Conservation (phyloP, 1,140 invertebrate species). For the Musca vetustissima region DNA sequence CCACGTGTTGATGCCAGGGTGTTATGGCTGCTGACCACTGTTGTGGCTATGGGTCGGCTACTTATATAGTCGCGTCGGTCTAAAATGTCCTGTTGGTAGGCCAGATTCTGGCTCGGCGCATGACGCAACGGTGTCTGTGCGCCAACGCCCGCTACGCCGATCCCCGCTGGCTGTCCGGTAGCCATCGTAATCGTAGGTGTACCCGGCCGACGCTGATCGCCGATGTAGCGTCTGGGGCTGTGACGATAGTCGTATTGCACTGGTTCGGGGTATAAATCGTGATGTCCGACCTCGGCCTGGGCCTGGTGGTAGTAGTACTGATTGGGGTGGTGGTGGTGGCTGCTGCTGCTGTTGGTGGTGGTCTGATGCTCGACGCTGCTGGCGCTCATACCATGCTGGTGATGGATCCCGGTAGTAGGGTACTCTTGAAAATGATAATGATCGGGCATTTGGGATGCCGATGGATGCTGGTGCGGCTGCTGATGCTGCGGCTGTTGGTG, state of each 20-base stretch:
- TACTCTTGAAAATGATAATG: constrained; percentile 20
- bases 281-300: constrained; percentile 27
- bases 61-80: constrained; percentile 55
- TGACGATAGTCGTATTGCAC: constrained; percentile 47
- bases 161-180: neutral
- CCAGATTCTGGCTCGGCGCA: constrained; percentile 50
- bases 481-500: neutral
- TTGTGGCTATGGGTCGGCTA: constrained; percentile 39
- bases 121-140: constrained; percentile 42
- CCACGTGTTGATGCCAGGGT: constrained; percentile 4
- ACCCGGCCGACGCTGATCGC: constrained; percentile 46
- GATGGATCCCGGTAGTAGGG: constrained; percentile 18
- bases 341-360: constrained; percentile 33
- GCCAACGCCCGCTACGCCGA: constrained; percentile 27
- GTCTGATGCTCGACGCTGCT: constrained; percentile 36
- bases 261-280: constrained; percentile 50
- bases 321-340: constrained; percentile 36
- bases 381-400: constrained; percentile 35
- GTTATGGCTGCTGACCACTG: constrained; percentile 22
- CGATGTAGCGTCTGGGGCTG: constrained; percentile 53
- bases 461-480: neutral
- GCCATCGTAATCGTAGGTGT: constrained; percentile 37
- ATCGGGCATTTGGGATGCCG: constrained; percentile 6
- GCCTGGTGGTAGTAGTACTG: constrained; percentile 36
- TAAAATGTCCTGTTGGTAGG: constrained; percentile 56